These are phyloP conservation scores for Aurelia aurita DNA, from an alignment of 30 jellyfish, hydroid and myxozoan species.

Conservation along the genomic window DNA sequence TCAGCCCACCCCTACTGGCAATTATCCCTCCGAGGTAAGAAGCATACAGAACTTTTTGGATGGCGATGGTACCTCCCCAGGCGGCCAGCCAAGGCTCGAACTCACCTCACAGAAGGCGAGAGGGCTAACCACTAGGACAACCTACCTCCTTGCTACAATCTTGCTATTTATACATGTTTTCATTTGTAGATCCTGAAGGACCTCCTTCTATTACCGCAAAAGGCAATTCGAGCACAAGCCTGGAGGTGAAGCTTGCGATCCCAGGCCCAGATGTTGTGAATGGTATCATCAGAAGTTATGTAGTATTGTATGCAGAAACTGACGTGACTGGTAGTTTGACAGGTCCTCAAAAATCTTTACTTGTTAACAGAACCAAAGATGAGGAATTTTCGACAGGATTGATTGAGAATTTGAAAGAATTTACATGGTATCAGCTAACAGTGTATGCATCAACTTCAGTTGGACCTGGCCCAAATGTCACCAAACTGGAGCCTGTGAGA, in stretches of 20 bases:
- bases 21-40: too few species aligned
- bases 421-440: slow-evolving; percentile 16
- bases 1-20: too few species aligned
- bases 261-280: slow-evolving; percentile 59
- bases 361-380: not conserved
- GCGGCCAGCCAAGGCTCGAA: too few species aligned
- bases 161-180: not conserved
- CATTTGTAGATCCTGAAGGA: slow-evolving; percentile 50
- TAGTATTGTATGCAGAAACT: slow-evolving; percentile 4
- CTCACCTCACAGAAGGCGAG: too few species aligned
- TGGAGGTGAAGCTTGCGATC: not conserved
- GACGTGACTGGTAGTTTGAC: not conserved
- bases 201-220: slow-evolving; percentile 40
- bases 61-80: too few species aligned
- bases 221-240: slow-evolving; percentile 48
- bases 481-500: not conserved
- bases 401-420: slow-evolving; percentile 23
- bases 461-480: slow-evolving; percentile 54
- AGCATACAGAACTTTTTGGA: too few species aligned
- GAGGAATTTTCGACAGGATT: not conserved
- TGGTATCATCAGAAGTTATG: slow-evolving; percentile 59
- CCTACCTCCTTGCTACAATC: too few species aligned
- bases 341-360: slow-evolving; percentile 1
- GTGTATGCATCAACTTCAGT: slow-evolving; percentile 42
- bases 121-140: too few species aligned